Percentiles rank a stretch among this genome's conserved stretches.
Conservation (phyloP, 2,113 vertebrate genomes). For the Saimiri boliviensis region DNA sequence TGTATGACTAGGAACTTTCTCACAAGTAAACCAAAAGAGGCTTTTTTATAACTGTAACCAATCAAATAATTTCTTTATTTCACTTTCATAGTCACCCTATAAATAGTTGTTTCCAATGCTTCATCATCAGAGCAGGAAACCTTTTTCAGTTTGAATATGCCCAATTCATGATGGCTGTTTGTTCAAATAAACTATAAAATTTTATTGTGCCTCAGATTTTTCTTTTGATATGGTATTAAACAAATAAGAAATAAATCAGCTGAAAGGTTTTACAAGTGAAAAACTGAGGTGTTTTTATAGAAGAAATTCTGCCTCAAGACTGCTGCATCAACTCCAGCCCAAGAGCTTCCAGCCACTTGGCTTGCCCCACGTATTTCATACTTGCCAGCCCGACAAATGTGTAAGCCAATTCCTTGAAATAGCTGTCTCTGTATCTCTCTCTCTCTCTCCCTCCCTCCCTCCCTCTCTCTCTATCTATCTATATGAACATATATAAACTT, state of each 20-base stretch:
- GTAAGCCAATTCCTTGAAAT: not conserved
- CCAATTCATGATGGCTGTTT: not conserved
- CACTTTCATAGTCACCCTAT: not conserved
- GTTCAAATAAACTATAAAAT: not conserved
- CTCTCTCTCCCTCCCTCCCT: too few relatives aligned
- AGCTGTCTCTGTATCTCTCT: not conserved
- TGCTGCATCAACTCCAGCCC: not conserved
- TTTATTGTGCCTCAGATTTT: not conserved
- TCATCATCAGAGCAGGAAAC: not conserved
- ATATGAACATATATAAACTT: not conserved
- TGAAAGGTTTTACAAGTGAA: not conserved
- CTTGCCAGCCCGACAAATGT: not conserved
- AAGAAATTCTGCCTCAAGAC: not conserved
- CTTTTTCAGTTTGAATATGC: not conserved
- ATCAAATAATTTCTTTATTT: not conserved
- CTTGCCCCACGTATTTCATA: too few relatives aligned
- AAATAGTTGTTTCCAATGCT: not conserved
- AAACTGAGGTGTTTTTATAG: not conserved
- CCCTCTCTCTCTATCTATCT: too few relatives aligned
- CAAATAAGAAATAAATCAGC: not conserved
- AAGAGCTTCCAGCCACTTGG: not conserved
- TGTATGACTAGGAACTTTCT: not conserved
- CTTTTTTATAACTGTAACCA: not conserved
- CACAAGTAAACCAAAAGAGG: not conserved
- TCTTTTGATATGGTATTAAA: not conserved